Base-by-base conservation (phyloP, 2,888 invertebrate genomes). In the Brachyptera putata region DNA sequence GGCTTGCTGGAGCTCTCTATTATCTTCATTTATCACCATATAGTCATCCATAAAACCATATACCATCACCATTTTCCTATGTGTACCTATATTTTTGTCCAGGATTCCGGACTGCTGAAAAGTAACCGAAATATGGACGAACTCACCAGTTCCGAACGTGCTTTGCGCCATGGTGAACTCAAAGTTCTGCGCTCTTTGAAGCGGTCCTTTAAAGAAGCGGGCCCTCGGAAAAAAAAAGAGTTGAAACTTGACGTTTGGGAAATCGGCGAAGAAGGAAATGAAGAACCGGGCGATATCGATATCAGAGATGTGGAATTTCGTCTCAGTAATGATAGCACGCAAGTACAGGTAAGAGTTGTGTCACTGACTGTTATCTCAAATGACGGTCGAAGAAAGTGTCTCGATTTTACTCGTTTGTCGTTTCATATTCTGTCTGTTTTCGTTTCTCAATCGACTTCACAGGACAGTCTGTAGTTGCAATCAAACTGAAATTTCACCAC, bases 261-360 rank as follows among this genome's bases (percentile, higher is more conserved):
- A 67, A 80, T 85, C 36, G 82, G 86, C 56, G 79, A 79, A 22
- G 76, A 78, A 16, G 78, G 79, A 56, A 76, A 77, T 0, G 78
- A 80, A 30, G 73, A 71, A 11, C 70, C 69, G n/a, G 77, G 79
- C 0, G 81, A 81, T 50, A 76, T 87, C 46, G 88, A 94, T 74
- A 88, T 93, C 67, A 81, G 90, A 57, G 93, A 95, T 70, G 83
- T 95, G 3, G 94, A 95, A 74, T 95, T 95, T 72, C 79, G 91
- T 21, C 80, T 95, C 75, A 85, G 83, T 36, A 86, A 93, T 70
- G 89, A 93, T 73, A 80, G 82, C 2, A 77, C 80, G 5, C 81
- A 89, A 69, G 84, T 93, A 66, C 84, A 86, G 71, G 84, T 84
- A 70, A 63, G 58, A 62, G 30, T 30, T 30, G n/a, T n/a, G n/a